Evolutionary conservation across 2,888 invertebrate genomes (phyloP).

Genomic region (Erannis defoliaria): DNA sequence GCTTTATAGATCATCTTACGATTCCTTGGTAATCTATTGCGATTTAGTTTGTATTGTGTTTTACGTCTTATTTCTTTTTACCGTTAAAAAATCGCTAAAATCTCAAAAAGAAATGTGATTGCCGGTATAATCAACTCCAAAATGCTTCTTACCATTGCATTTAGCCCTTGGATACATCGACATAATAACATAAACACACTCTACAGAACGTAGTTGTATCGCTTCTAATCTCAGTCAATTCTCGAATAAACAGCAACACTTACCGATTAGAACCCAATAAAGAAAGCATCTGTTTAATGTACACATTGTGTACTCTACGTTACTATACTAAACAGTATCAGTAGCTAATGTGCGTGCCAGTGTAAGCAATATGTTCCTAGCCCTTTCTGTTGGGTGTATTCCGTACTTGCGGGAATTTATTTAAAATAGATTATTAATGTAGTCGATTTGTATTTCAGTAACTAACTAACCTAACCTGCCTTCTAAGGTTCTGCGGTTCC

Average conservation of each 20-base stretch:
- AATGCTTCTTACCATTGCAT: not conserved
- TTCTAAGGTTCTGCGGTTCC: too few species aligned
- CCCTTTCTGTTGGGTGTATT: constrained; percentile 23
- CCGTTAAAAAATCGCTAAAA: too few species aligned
- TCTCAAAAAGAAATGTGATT: too few species aligned
- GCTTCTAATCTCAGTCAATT: constrained; percentile 20
- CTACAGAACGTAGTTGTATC: constrained; percentile 6
- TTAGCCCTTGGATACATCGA: not conserved
- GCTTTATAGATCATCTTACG: too few species aligned
- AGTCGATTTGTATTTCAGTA: too few species aligned
- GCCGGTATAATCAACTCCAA: too few species aligned
- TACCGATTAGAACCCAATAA: constrained; percentile 68
- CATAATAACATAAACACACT: not conserved
- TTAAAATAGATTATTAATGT: constrained; percentile 5
- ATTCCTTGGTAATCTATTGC: too few species aligned
- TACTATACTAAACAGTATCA: not conserved
- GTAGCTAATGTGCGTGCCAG: constrained; percentile 29
- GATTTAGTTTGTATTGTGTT: too few species aligned
- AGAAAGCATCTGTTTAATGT: constrained; percentile 69
- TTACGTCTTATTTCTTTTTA: too few species aligned
- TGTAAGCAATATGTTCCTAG: constrained; percentile 42
- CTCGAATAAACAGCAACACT: constrained; percentile 48
- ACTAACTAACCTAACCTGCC: too few species aligned
- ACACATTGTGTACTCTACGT: constrained; percentile 48
- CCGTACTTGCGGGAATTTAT: constrained; percentile 44